phyloP scores from a whole-genome alignment of 2,888 invertebrate genomes.

The Plebejus melissa region DNA sequence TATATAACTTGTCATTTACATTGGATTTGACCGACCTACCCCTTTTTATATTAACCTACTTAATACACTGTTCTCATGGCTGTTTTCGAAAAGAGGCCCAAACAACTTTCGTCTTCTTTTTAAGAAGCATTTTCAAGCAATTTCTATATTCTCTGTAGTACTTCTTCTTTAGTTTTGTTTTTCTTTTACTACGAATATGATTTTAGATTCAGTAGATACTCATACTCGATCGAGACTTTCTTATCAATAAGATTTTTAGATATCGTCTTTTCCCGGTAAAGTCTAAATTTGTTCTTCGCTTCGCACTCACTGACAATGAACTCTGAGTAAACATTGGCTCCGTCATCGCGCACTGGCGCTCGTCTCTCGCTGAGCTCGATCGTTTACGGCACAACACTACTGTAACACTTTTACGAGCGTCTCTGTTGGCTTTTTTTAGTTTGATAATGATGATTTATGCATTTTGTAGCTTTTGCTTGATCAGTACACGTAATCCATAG shows the following conservation, averaged over 20 bases:
- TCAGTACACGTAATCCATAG: not conserved
- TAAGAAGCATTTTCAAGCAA: no score
- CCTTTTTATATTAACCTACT: no score
- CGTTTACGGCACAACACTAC: conserved; percentile 52
- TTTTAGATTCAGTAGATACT: no score
- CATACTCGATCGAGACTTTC: not conserved
- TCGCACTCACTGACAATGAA: conserved; percentile 72
- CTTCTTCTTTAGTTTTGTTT: no score
- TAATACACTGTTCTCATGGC: no score
- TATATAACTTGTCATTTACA: no score
- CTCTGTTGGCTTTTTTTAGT: conserved; percentile 58
- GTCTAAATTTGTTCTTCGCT: conserved; percentile 69
- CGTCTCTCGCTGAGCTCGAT: conserved; percentile 57
- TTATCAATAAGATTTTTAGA: not conserved
- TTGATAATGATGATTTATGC: conserved; percentile 40
- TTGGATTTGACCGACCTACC: no score
- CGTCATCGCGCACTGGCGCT: conserved; percentile 66
- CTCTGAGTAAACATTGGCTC: conserved; percentile 72
- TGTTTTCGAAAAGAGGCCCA: no score
- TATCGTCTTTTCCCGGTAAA: conserved; percentile 51
- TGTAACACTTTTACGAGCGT: conserved; percentile 47
- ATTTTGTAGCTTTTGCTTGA: conserved; percentile 19
- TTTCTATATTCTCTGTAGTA: no score
- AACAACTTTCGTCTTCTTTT: no score
- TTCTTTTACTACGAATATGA: no score